These are phyloP conservation scores for Muscicapa striata DNA, from an alignment of 2,797 vertebrate genomes.

Conservation along the genomic window DNA sequence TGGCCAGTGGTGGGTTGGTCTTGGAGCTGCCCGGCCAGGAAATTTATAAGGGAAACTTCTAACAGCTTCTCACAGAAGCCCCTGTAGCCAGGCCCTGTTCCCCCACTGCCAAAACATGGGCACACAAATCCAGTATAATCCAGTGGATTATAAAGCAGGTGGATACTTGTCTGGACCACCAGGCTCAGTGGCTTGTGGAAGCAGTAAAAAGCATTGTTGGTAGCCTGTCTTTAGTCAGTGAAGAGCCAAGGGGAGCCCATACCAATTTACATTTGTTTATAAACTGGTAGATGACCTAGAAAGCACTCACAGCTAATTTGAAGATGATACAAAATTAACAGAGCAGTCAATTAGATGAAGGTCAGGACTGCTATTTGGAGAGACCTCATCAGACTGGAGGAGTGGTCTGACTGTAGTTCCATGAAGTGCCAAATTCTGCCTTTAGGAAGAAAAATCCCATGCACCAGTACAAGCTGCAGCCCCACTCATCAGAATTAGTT, in stretches of 20 bases:
- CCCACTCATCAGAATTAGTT: not conserved
- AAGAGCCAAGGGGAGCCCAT: not conserved
- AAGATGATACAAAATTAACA: not conserved
- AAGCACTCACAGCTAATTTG: not conserved
- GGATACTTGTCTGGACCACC: not conserved
- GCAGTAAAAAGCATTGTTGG: not conserved
- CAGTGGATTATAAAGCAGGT: not conserved
- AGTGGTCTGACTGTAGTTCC: not conserved
- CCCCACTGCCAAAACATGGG: not conserved
- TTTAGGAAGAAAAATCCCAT: not conserved
- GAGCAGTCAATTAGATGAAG: not conserved
- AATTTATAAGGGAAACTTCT: not conserved
- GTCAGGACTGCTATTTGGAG: not conserved
- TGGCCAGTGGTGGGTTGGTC: too few species aligned
- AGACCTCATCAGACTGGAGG: not conserved
- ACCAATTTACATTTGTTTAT: not conserved
- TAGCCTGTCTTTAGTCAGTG: not conserved
- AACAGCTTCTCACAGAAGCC: not conserved
- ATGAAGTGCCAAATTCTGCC: not conserved
- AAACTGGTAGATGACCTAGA: not conserved
- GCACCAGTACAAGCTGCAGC: not conserved
- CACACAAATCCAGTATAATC: not conserved
- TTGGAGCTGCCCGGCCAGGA: not conserved
- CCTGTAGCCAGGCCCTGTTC: too few species aligned
- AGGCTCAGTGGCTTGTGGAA: not conserved